Base-by-base conservation (phyloP, 2,113 vertebrate species). In the Colius striatus region DNA sequence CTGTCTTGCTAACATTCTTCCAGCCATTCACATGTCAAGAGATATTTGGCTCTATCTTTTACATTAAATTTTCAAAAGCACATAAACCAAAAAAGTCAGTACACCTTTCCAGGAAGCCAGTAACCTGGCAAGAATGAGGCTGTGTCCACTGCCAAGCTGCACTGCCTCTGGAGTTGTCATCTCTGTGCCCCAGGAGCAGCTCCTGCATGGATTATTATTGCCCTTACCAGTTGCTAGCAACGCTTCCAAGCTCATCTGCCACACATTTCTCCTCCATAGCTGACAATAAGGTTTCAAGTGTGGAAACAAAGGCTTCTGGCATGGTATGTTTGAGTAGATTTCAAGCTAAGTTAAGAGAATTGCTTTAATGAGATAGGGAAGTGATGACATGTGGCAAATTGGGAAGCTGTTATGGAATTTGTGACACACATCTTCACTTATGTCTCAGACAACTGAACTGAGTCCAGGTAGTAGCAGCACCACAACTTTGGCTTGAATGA, bases 341-440 rank as follows among this genome's bases (percentile, higher is more conserved):
- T 86, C 32, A 91, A 79, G 75, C 74, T 32, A 16, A 68, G 48
- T 25, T 50, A 38, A 34, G 45, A 36, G 26, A 79, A 72, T 58
- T 27, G 48, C 20, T 48, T 82, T 73, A 55, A 66, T 5, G 63
- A 92, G 76, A 55, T 71, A 1, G 0, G 43, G 75, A 76, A 58
- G 41, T 20, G 26, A 74, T 17, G 53, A n/a, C 76, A 51, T 0
- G 5, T 14, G 41, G 60, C 50, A 41, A 82, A 73, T 1, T 8
- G 55, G 45, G 62, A 90, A 43, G 57, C 57, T 25, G 34, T 8
- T 16, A 51, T 0, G 75, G 47, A 22, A 32, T 55, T 36, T 62
- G 45, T 30, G 61, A 16, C 2, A 0, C 41, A 11, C 3, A 7
- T 19, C 43, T 50, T 60, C 58, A 34, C 0, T 0, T 5, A 5